Percentiles rank a stretch among this genome's conserved stretches.
These are phyloP conservation scores for Lasioglossum albipes DNA, from an alignment of 1,140 invertebrate genomes.

Conservation along the genomic window DNA sequence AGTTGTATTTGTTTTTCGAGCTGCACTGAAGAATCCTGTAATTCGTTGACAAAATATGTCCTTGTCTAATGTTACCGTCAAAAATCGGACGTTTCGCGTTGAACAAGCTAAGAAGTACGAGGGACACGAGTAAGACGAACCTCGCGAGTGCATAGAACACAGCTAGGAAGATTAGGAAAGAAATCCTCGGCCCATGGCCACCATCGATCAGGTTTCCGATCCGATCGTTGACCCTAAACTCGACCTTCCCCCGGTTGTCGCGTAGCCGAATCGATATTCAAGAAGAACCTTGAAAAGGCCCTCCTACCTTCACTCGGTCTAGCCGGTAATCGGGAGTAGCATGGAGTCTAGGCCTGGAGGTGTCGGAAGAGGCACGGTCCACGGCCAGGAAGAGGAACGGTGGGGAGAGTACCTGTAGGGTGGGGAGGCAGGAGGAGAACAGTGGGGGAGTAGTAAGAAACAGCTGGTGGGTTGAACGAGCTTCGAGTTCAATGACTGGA, in stretches of 20 bases:
- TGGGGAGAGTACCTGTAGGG: slow-evolving; percentile 18
- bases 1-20: too few relatives aligned
- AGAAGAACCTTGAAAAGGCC: slow-evolving; percentile 40
- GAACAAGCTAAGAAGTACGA: too few relatives aligned
- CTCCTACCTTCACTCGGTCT: slow-evolving; percentile 15
- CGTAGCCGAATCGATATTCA: slow-evolving; percentile 34
- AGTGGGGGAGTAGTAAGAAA: slow-evolving; percentile 70
- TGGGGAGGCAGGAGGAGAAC: slow-evolving; percentile 31
- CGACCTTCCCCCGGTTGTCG: slow-evolving; percentile 15
- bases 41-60: too few relatives aligned
- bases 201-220: not conserved
- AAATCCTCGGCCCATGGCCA: not conserved
- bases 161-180: not conserved
- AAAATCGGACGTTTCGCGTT: too few relatives aligned
- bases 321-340: slow-evolving; percentile 19
- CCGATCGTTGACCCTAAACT: slow-evolving; percentile 37
- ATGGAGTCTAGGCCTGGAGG: slow-evolving; percentile 18
- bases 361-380: slow-evolving; percentile 52
- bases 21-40: too few relatives aligned
- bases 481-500: slow-evolving; percentile 78
- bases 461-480: slow-evolving; percentile 77
- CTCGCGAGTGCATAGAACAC: not conserved
- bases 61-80: too few relatives aligned
- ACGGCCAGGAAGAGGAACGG: slow-evolving; percentile 30
- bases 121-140: too few relatives aligned